A percentile compares a stretch with the other conserved stretches of the same genome.
phyloP scores from a whole-genome alignment of 1,140 invertebrate species.

The Solen grandis region DNA sequence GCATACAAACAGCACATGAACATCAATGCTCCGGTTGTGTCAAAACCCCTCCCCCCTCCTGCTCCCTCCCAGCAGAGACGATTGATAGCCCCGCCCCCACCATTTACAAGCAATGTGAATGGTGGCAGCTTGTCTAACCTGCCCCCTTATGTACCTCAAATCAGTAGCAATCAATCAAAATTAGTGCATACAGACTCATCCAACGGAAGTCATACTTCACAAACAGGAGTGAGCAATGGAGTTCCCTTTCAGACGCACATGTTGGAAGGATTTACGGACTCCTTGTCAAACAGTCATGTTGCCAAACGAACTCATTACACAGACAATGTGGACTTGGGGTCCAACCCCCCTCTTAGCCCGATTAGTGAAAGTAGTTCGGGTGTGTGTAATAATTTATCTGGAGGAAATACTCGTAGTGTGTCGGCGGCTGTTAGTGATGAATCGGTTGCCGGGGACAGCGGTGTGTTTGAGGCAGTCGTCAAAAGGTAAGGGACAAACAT shows the following conservation, averaged over 20 bases:
- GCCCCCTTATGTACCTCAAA: slow-evolving; percentile 41
- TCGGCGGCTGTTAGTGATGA: slow-evolving; percentile 97
- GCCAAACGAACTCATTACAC: slow-evolving; percentile 50
- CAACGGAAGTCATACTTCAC: slow-evolving; percentile 22
- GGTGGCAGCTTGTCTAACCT: slow-evolving; percentile 19
- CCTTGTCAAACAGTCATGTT: slow-evolving; percentile 46
- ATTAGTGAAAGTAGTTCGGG: slow-evolving; percentile 84
- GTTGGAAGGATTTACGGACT: not conserved
- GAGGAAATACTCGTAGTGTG: slow-evolving; percentile 83
- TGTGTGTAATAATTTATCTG: slow-evolving; percentile 78
- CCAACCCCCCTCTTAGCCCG: slow-evolving; percentile 86
- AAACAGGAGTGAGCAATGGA: too few species aligned
- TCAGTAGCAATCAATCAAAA: slow-evolving; percentile 57
- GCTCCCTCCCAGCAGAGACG: slow-evolving; percentile 49
- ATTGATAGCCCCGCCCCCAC: slow-evolving; percentile 5
- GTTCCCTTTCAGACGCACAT: too few species aligned
- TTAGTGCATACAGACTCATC: slow-evolving; percentile 29
- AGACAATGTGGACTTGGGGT: slow-evolving; percentile 69
- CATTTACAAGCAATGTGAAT: slow-evolving; percentile 26
- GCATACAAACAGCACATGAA: slow-evolving; percentile 79
- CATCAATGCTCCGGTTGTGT: slow-evolving; percentile 41
- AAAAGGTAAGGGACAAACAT: slow-evolving; percentile 74
- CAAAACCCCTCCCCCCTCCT: slow-evolving; percentile 40
- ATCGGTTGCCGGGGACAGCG: slow-evolving; percentile 97
- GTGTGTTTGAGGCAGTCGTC: slow-evolving; percentile 95